Evolutionary conservation across 2,888 invertebrate genomes (phyloP), one percentile per base, ranked within the genome.

Genomic region (Rhagium mordax): DNA sequence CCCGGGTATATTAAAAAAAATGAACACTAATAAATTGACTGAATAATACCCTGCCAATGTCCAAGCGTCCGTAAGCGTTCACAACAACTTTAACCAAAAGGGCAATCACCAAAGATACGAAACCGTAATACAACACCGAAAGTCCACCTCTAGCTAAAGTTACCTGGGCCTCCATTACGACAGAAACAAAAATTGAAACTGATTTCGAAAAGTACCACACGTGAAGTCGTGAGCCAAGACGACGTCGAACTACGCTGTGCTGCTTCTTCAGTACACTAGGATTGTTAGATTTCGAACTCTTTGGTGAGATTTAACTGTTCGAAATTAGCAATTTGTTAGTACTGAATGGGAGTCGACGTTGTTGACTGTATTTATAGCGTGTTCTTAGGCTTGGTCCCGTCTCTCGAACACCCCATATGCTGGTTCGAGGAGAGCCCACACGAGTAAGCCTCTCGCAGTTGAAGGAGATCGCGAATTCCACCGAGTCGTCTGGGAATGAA

Each of bases 131-230:
- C 81, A 84, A 79, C 82, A 82, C 79, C 77, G 83, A 81, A 77
- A 85, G 82, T 82, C 83, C 84, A 82, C 80, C 82, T 79, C 81
- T 72, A 74, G 78, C 80, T 78, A 84, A 79, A 81, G 86, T 87
- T 87, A 87, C 87, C 87, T 87, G 85, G 79, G 84, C 79, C 77
- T 86, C 87, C 85, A 85, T 86, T 64, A 77, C 65, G 65, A 51
- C 20, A 24, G n/a, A 29, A 47, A 47, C 15, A 48, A 61, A 59
- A 51, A 53, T 53, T 24, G 29, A 55, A 65, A 33, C 33, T 53
- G 65, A 53, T 13, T 53, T 65, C 53, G 29, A 65, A 65, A 65
- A 53, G 29, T 53, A 55, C 53, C 33, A 55, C 65, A 65, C 65
- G 65, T 33, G 53, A 65, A 65, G 64, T 62, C 65, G 64, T 48